Percentiles rank a stretch among this genome's conserved stretches.
Evolutionary conservation across 2,113 vertebrate genomes (phyloP).

Genomic region (Pleuronectes platessa): DNA sequence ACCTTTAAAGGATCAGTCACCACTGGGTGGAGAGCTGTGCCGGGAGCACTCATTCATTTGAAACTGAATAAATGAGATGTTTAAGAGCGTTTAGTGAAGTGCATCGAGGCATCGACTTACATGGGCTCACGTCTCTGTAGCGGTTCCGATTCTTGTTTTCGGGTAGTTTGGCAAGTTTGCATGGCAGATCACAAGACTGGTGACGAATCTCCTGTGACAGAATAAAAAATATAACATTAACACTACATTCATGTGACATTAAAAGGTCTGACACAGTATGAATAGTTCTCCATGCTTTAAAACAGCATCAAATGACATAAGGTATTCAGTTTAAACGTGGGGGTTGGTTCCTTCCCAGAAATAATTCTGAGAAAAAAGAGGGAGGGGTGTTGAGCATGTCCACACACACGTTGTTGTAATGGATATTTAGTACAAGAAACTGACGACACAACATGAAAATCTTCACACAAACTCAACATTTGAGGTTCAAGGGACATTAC

Average conservation of each 20-base stretch:
- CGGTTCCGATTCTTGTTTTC: constrained; percentile 97
- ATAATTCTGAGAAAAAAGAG: no score
- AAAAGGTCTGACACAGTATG: neutral
- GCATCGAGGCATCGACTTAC: constrained; percentile 83
- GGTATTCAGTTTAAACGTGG: no score
- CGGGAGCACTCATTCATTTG: no score
- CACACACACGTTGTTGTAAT: no score
- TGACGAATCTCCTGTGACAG: constrained; percentile 90
- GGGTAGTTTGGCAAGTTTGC: constrained; percentile 93
- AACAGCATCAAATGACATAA: no score
- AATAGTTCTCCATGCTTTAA: no score
- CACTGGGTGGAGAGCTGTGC: neutral
- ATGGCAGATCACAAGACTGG: constrained; percentile 96
- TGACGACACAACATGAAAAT: no score
- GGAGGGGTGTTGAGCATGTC: no score
- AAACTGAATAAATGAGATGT: neutral
- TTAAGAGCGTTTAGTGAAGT: neutral
- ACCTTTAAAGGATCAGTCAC: neutral
- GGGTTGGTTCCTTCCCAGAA: no score
- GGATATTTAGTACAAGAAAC: no score
- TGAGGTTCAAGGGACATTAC: no score
- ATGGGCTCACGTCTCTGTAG: constrained; percentile 99
- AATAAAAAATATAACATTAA: constrained; percentile 17
- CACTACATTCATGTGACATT: neutral
- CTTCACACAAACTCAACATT: no score